Percentiles rank a stretch among this genome's conserved stretches.
These are phyloP conservation scores for Denticeps clupeoides DNA, from an alignment of 2,797 vertebrate species.

Conservation along the genomic window DNA sequence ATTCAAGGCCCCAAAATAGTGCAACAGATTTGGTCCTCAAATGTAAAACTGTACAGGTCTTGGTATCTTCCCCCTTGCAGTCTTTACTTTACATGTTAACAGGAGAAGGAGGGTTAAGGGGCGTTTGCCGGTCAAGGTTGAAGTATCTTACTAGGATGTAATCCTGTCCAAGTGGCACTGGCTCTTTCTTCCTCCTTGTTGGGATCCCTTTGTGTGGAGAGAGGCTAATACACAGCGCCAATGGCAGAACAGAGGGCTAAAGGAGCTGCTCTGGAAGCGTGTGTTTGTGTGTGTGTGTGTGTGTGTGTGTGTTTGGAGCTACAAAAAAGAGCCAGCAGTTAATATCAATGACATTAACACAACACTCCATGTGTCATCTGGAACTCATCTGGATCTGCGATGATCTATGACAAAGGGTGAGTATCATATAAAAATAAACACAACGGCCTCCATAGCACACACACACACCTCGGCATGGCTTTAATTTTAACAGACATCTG, in stretches of 20 bases:
- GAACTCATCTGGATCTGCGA: slow-evolving; percentile 66
- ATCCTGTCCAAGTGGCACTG: slow-evolving; percentile 68
- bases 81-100: slow-evolving; percentile 52
- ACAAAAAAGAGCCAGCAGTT: slow-evolving; percentile 67
- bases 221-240: slow-evolving; percentile 5
- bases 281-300: slow-evolving; percentile 70
- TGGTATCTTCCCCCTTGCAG: slow-evolving; percentile 45
- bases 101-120: slow-evolving; percentile 51
- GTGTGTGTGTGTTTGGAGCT: slow-evolving; percentile 63
- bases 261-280: slow-evolving; percentile 36
- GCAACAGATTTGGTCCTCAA: slow-evolving; percentile 60
- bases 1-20: slow-evolving; percentile 25
- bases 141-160: slow-evolving; percentile 65
- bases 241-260: slow-evolving; percentile 59
- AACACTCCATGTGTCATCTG: slow-evolving; percentile 75
- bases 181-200: slow-evolving; percentile 73
- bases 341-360: slow-evolving; percentile 68
- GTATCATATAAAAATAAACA: slow-evolving; percentile 56
- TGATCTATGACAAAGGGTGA: slow-evolving; percentile 69
- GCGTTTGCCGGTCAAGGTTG: slow-evolving; percentile 47
- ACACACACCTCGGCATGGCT: slow-evolving; percentile 18
- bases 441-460: slow-evolving; percentile 41
- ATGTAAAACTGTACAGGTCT: slow-evolving; percentile 45
- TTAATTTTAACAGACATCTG: slow-evolving; percentile 35
- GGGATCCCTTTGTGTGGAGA: slow-evolving; percentile 66